Conservation (phyloP, 1,140 invertebrate genomes). For the Meloidogyne chitwoodi region DNA sequence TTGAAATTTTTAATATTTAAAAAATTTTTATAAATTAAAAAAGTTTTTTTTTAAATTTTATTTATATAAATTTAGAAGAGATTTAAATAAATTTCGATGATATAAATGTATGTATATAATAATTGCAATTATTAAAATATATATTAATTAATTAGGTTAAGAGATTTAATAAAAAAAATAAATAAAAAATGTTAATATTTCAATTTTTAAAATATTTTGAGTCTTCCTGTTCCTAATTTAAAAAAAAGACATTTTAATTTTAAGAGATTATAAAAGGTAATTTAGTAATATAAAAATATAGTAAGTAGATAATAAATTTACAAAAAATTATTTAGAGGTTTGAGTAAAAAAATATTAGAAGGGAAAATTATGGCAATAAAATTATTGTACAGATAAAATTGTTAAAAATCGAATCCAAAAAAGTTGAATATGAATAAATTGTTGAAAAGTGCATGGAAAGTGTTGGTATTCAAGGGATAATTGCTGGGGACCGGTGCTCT, state of each 20-base stretch:
- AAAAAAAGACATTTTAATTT: background rate
- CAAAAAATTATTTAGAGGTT: background rate
- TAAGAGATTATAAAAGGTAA: too few relatives aligned
- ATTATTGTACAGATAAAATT: background rate
- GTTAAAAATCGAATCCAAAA: background rate
- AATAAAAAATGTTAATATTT: too few relatives aligned
- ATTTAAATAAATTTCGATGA: too few relatives aligned
- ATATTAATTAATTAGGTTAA: too few relatives aligned
- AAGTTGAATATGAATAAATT: background rate
- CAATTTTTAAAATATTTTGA: too few relatives aligned
- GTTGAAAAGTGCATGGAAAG: too few relatives aligned
- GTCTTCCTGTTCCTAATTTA: background rate
- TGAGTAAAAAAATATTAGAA: background rate
- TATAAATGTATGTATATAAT: too few relatives aligned
- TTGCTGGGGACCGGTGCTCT: conserved; percentile 27
- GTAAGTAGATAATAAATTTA: background rate
- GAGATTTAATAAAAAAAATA: conserved; percentile 33
- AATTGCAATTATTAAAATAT: background rate
- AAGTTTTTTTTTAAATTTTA: too few relatives aligned
- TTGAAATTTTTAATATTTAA: too few relatives aligned
- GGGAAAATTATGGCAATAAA: background rate
- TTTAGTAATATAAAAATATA: background rate
- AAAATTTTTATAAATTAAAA: too few relatives aligned
- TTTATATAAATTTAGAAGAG: too few relatives aligned
- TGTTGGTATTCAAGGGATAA: conserved; percentile 26